Conservation (phyloP, 2,888 invertebrate genomes). For the Heliconius cydno region DNA sequence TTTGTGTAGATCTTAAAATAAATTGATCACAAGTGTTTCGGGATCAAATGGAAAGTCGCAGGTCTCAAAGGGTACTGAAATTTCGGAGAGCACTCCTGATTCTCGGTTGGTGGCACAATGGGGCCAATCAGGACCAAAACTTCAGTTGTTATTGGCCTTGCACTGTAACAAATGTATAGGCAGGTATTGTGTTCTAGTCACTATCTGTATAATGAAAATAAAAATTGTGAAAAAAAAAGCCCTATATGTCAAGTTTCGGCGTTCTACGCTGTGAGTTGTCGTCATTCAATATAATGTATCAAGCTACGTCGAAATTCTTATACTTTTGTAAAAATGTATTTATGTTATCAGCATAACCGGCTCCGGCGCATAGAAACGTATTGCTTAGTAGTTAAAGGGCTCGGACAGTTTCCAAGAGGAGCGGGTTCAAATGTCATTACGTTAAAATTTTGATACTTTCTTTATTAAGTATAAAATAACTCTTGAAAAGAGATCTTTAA, state of each 20-base stretch:
- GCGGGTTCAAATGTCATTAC: not conserved
- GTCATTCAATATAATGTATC: too few species aligned
- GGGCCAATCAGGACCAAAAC: not conserved
- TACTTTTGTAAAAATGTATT: too few species aligned
- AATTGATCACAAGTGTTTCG: conserved; percentile 39
- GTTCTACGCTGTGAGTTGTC: too few species aligned
- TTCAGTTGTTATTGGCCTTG: not conserved
- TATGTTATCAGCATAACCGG: too few species aligned
- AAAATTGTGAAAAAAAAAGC: too few species aligned
- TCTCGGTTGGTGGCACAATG: conserved; percentile 23
- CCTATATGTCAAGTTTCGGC: too few species aligned
- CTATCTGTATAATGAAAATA: too few species aligned
- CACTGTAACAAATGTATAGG: conserved; percentile 3
- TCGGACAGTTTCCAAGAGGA: not conserved
- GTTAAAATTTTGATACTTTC: not conserved
- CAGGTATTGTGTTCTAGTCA: not conserved
- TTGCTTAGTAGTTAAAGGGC: too few species aligned
- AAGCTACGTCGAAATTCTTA: too few species aligned
- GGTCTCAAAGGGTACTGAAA: conserved; percentile 40
- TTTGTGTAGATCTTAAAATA: conserved; percentile 39
- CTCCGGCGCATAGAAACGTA: too few species aligned
- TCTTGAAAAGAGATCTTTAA: too few species aligned
- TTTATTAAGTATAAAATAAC: too few species aligned
- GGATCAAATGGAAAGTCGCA: conserved; percentile 37
- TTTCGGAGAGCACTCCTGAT: conserved; percentile 31